These are phyloP conservation scores for Anthoscopus minutus DNA, from an alignment of 2,113 vertebrate genomes.

Conservation along the genomic window DNA sequence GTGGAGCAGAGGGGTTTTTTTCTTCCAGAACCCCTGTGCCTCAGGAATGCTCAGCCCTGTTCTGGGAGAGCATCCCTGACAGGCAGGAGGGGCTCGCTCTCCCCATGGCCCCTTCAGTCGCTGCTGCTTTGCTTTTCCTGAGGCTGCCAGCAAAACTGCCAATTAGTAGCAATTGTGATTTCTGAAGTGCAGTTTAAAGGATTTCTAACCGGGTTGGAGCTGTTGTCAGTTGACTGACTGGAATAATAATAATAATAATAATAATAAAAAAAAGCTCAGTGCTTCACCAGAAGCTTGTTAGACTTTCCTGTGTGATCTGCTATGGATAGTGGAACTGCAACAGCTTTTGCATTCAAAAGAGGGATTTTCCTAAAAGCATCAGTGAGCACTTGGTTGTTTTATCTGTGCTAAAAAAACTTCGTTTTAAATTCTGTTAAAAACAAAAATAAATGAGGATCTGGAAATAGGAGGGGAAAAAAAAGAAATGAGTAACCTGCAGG, in stretches of 20 bases:
- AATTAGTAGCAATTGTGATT: conserved; percentile 63
- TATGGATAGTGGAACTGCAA: neutral
- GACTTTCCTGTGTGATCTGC: conserved; percentile 62
- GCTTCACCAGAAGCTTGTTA: conserved; percentile 58
- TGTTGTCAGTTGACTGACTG: conserved; percentile 51
- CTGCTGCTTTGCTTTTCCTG: neutral
- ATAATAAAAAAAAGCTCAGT: neutral
- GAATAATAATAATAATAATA: conserved; percentile 45
- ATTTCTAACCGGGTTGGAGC: conserved; percentile 48
- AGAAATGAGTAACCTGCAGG: neutral
- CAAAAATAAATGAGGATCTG: conserved; percentile 33
- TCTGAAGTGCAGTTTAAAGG: conserved; percentile 49
- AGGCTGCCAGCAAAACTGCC: conserved; percentile 36
- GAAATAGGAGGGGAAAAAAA: neutral
- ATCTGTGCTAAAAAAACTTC: neutral
- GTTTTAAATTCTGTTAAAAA: conserved; percentile 48
- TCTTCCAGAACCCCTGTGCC: neutral
- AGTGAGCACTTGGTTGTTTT: conserved; percentile 67
- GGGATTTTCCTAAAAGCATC: conserved; percentile 73
- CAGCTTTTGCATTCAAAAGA: conserved; percentile 58
- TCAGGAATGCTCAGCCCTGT: neutral
- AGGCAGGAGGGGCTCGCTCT: neutral
- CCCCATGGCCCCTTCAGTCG: neutral
- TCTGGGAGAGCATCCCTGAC: neutral
- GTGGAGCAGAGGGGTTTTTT: neutral